Percentiles rank a stretch among this genome's conserved stretches.
Conservation (phyloP, 2,797 vertebrate species). For the Pelodytes ibericus region DNA sequence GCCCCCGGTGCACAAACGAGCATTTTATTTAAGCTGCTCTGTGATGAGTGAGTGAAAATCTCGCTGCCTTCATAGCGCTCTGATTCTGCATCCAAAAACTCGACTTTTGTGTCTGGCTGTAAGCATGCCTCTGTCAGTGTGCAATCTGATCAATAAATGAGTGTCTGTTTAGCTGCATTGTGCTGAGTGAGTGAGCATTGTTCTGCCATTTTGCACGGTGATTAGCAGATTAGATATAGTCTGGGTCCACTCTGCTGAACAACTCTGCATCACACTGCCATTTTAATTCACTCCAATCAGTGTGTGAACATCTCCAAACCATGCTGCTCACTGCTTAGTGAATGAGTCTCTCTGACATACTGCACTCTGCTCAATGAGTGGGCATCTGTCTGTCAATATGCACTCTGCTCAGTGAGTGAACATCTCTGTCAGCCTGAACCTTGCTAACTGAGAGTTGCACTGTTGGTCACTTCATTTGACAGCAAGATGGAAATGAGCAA, state of each 20-base stretch:
- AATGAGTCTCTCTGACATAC: neutral
- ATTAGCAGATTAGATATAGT: slow-evolving; percentile 8
- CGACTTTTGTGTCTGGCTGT: neutral
- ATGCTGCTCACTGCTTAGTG: neutral
- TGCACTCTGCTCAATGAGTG: neutral
- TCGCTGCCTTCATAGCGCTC: neutral
- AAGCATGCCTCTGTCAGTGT: neutral
- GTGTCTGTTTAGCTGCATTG: neutral
- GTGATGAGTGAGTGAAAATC: neutral
- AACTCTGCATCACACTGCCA: neutral
- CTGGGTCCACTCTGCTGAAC: slow-evolving; percentile 51
- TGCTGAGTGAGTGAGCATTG: slow-evolving; percentile 15
- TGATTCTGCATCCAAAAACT: neutral
- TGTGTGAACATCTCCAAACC: neutral
- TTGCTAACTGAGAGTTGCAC: neutral
- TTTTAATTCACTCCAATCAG: neutral
- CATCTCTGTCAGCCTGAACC: neutral
- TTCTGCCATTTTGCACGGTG: slow-evolving; percentile 66
- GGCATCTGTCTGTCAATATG: neutral
- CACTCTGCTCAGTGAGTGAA: neutral
- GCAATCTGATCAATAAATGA: slow-evolving; percentile 4
- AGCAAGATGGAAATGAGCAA: slow-evolving; percentile 79
- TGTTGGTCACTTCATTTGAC: slow-evolving; percentile 71
- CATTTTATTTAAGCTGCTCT: neutral
- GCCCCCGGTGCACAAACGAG: neutral